Percentiles rank a stretch among this genome's conserved stretches.
These are phyloP conservation scores for Anthopleura xanthogrammica DNA, from an alignment of 92 coral and sea anemone genomes.

Conservation along the genomic window DNA sequence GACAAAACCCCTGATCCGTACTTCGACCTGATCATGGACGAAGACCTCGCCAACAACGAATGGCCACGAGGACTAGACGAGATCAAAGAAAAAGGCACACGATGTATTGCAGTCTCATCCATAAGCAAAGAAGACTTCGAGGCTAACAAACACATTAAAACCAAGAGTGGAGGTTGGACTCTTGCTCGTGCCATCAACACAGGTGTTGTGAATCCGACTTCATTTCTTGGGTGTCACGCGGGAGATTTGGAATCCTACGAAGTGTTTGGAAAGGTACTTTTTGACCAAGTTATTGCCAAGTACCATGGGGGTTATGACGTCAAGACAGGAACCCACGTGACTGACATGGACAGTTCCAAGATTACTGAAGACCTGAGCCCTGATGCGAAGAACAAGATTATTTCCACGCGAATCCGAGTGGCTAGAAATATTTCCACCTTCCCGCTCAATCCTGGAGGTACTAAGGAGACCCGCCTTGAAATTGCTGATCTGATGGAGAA, in stretches of 20 bases:
- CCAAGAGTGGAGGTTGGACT: slow-evolving; percentile 44
- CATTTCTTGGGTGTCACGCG: slow-evolving; percentile 61
- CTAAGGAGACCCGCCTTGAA: slow-evolving; percentile 52
- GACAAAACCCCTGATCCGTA: slow-evolving; percentile 28
- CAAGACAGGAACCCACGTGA: slow-evolving; percentile 50
- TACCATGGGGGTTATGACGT: slow-evolving; percentile 66
- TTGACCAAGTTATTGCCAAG: slow-evolving; percentile 58
- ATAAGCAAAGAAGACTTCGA: slow-evolving; percentile 24
- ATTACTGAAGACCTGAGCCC: slow-evolving; percentile 47
- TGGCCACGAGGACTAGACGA: slow-evolving; percentile 48
- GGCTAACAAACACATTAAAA: slow-evolving; percentile 18
- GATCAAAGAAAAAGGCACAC: slow-evolving; percentile 22
- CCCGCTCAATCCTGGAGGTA: slow-evolving; percentile 63
- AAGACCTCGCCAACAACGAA: slow-evolving; percentile 54
- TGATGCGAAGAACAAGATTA: slow-evolving; percentile 49
- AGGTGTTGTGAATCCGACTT: slow-evolving; percentile 36
- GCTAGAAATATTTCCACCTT: slow-evolving; percentile 62
- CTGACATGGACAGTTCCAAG: slow-evolving; percentile 53
- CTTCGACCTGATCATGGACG: slow-evolving; percentile 56
- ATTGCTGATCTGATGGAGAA: slow-evolving; percentile 56
- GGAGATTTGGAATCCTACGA: slow-evolving; percentile 66
- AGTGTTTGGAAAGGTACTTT: slow-evolving; percentile 52
- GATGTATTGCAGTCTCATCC: background rate
- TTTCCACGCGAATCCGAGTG: slow-evolving; percentile 64
- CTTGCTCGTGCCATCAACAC: slow-evolving; percentile 70